These are phyloP conservation scores for Gallinago undulata DNA, from an alignment of 2,113 vertebrate species.

Conservation along the genomic window DNA sequence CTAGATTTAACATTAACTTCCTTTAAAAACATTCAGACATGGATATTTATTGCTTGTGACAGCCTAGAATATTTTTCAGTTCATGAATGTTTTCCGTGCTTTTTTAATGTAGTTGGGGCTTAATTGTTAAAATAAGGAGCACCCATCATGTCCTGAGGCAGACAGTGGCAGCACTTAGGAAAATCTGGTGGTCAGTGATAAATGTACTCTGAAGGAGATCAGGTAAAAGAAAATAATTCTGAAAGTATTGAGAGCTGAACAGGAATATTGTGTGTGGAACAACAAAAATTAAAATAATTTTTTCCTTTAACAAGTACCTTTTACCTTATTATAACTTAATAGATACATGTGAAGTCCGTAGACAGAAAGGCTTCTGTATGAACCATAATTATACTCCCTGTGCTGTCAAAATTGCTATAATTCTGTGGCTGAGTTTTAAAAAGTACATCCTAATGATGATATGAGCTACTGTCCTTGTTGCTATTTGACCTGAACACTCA, in stretches of 20 bases:
- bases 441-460: neutral
- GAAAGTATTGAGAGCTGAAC: neutral
- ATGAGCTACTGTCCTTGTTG: neutral
- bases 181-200: neutral
- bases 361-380: constrained; percentile 4
- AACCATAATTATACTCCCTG: neutral
- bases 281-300: neutral
- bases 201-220: neutral
- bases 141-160: neutral
- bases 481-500: constrained; percentile 18
- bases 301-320: neutral
- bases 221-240: neutral
- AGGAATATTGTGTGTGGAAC: neutral
- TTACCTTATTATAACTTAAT: constrained; percentile 9
- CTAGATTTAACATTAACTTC: constrained; percentile 16
- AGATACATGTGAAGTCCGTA: neutral
- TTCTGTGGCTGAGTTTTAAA: constrained; percentile 2
- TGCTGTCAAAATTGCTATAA: constrained; percentile 27
- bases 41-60: constrained; percentile 25
- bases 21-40: constrained; percentile 10
- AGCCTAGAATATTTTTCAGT: constrained; percentile 9
- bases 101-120: neutral
- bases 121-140: neutral
- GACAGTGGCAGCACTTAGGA: neutral
- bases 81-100: neutral